Evolutionary conservation across 2,888 invertebrate genomes (phyloP).

Genomic region (Nomada hirtipes): DNA sequence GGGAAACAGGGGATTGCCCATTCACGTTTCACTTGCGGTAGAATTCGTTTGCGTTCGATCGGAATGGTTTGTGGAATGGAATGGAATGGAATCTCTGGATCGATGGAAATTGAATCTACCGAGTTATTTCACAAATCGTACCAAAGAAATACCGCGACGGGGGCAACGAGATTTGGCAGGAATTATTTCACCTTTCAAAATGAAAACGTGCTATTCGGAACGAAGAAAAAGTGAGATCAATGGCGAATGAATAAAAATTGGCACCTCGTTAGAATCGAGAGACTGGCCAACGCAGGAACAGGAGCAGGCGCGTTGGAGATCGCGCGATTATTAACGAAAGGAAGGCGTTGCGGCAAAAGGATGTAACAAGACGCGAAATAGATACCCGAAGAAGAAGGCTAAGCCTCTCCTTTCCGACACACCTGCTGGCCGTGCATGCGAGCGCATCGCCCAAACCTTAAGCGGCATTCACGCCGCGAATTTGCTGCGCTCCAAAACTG

Average conservation of each 20-base stretch:
- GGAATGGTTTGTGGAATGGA: slow-evolving; percentile 10
- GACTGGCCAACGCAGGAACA: slow-evolving; percentile 47
- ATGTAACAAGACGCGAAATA: slow-evolving; percentile 62
- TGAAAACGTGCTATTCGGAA: too few relatives aligned
- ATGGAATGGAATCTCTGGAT: neutral
- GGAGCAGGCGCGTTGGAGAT: slow-evolving; percentile 47
- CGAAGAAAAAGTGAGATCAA: too few relatives aligned
- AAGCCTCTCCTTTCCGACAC: slow-evolving; percentile 66
- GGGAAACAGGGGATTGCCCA: slow-evolving; percentile 28
- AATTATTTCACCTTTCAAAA: too few relatives aligned
- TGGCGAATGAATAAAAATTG: too few relatives aligned
- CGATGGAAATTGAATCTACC: slow-evolving; percentile 33
- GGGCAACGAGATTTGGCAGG: too few relatives aligned
- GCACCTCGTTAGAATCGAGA: neutral
- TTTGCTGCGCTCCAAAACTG: slow-evolving; percentile 21
- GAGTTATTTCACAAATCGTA: neutral
- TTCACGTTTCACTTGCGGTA: slow-evolving; percentile 58
- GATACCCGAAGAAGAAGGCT: slow-evolving; percentile 63
- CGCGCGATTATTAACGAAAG: slow-evolving; percentile 68
- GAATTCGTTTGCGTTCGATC: slow-evolving; percentile 39
- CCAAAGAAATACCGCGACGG: too few relatives aligned
- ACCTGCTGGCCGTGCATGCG: slow-evolving; percentile 61
- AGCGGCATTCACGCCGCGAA: slow-evolving; percentile 7
- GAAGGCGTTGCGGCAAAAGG: slow-evolving; percentile 65
- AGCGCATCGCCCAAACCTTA: slow-evolving; percentile 56